phyloP scores from a whole-genome alignment of 2,113 vertebrate species.

The Brachypodius melanocephalos region DNA sequence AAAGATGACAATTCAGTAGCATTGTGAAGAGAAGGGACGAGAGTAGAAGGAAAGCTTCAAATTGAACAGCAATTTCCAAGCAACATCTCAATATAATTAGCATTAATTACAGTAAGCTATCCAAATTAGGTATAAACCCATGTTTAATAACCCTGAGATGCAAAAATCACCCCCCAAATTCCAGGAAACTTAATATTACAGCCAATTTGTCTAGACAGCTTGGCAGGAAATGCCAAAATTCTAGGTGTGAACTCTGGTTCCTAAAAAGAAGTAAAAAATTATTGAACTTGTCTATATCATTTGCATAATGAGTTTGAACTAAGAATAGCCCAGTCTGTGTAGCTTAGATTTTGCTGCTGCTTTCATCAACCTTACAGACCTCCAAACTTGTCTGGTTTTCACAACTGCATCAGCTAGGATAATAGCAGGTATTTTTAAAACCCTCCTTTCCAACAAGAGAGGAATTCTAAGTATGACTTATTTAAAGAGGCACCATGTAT shows the following conservation, averaged over 20 bases:
- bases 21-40: background rate
- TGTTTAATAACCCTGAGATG: conserved; percentile 22
- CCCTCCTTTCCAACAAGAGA: background rate
- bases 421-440: background rate
- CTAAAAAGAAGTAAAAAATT: conserved; percentile 4
- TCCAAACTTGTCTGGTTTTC: background rate
- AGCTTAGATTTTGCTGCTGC: background rate
- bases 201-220: conserved; percentile 50
- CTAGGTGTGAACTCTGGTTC: conserved; percentile 30
- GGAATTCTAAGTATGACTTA: background rate
- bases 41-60: conserved; percentile 21
- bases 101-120: conserved; percentile 51
- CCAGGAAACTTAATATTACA: background rate
- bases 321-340: conserved; percentile 5
- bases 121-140: conserved; percentile 44
- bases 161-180: conserved; percentile 32
- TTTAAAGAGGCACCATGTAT: background rate
- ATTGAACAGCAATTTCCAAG: conserved; percentile 38
- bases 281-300: background rate
- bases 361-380: background rate
- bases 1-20: conserved; percentile 39
- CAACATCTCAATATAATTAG: conserved; percentile 45
- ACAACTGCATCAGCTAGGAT: background rate
- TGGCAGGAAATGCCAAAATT: conserved; percentile 43
- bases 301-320: conserved; percentile 33